Evolutionary conservation across 1,140 invertebrate genomes (phyloP), one percentile per base, ranked within the genome.

Genomic region (Drosophila lini): DNA sequence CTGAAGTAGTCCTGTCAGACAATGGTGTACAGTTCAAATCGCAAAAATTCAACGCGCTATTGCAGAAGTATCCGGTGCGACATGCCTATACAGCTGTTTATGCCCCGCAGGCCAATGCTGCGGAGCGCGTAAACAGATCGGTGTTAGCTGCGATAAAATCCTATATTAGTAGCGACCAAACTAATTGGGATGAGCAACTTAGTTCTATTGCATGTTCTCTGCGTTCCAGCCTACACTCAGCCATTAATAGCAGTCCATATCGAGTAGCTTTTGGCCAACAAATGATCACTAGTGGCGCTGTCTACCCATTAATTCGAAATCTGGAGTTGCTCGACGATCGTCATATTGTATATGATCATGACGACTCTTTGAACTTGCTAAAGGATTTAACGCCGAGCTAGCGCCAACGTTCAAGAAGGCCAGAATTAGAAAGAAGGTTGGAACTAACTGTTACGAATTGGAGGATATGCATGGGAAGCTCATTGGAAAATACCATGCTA

Each of bases 41-140:
- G 1, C 61, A 55, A 10, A n/a, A n/a, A 10, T 45, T 64, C 15
- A 55, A 45, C 10, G 13, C 31, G 0, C 44, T 64, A 4, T 4
- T 45, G 15, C 38, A 56, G 5, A 64, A 56, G 7, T 64, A 55
- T 16, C 15, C 41, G 15, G 25, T 56, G 4, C 50, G n/a, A 5
- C 61, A 64, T 55, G n/a, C 6, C 1, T 64, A 64, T 36, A 64
- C 62, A 6, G 60, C 60, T 8, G 40, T 53, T 6, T 44, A 63
- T 42, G 48, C 60, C 10, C 60, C 60, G 10, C 48, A 63, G 19
- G 40, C 19, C 4, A 45, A 63, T 25, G 50, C 50, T 9, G 41
- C 61, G 8, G 61, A 55, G 19, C 13, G 28, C 13, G 41, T 48
- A 3, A 47, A 60, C n/a, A 31, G 32, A 47, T 60, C 44, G 0